A percentile compares a stretch with the other conserved stretches of the same genome.
Evolutionary conservation across 2,888 invertebrate genomes (phyloP).

Genomic region (Tetheella fluctuosa): DNA sequence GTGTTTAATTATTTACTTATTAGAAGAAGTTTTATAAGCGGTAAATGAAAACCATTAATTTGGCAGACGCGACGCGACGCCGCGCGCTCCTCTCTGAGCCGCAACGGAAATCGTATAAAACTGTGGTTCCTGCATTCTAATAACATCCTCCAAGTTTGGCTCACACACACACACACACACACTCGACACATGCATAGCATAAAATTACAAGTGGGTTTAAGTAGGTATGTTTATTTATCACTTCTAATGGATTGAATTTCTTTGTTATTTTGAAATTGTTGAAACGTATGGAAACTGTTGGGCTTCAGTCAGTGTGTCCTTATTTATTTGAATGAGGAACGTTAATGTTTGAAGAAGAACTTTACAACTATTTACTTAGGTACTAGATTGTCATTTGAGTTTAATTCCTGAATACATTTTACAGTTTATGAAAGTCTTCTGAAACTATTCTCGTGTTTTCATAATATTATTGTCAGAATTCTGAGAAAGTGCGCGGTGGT

Average conservation of each 20-base stretch:
- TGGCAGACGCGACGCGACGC: too few relatives aligned
- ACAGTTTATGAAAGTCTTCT: neutral
- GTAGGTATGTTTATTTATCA: neutral
- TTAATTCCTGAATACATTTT: neutral
- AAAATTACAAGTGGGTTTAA: slow-evolving; percentile 5
- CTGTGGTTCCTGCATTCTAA: slow-evolving; percentile 54
- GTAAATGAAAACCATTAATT: too few relatives aligned
- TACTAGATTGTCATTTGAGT: too few relatives aligned
- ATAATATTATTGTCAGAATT: neutral
- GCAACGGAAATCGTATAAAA: slow-evolving; percentile 60
- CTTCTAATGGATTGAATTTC: neutral
- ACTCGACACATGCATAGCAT: neutral
- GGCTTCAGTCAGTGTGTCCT: neutral
- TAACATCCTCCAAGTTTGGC: slow-evolving; percentile 28
- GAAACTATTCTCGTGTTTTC: neutral
- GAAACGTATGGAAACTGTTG: neutral
- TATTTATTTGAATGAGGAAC: neutral
- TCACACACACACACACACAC: neutral
- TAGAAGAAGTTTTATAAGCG: too few relatives aligned
- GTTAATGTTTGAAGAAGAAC: too few relatives aligned
- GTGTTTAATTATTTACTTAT: too few relatives aligned
- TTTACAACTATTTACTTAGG: neutral
- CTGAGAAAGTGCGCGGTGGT: neutral
- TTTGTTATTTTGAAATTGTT: neutral
- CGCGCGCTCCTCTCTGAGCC: slow-evolving; percentile 21